Conservation (phyloP, 2,113 vertebrate species). For the Manacus vitellinus region DNA sequence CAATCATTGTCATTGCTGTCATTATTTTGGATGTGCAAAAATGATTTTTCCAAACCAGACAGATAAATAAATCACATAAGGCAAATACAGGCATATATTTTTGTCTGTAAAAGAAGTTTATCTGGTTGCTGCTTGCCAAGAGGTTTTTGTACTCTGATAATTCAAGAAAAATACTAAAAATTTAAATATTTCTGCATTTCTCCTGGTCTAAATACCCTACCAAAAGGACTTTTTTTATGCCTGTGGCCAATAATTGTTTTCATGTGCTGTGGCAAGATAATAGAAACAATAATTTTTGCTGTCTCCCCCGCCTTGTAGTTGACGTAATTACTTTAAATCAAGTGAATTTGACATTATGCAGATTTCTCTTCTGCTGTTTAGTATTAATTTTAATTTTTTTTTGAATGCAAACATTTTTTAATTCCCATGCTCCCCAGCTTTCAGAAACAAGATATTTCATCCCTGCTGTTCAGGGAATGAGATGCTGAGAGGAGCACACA, state of each 20-base stretch:
- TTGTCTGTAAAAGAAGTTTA: background rate
- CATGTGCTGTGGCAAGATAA: background rate
- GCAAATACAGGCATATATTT: background rate
- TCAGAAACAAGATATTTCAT: background rate
- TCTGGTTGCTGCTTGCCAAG: background rate
- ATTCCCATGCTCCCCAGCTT: background rate
- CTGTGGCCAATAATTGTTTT: background rate
- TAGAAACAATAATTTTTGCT: background rate
- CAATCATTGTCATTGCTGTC: background rate
- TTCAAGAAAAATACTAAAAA: background rate
- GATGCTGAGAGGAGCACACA: background rate
- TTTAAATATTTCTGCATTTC: background rate
- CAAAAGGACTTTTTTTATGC: background rate
- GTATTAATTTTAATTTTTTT: background rate
- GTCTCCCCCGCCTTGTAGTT: background rate
- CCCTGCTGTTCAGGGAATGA: background rate
- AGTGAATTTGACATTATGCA: background rate
- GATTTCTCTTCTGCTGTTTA: background rate
- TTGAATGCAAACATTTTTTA: fast-evolving
- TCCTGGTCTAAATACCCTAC: background rate
- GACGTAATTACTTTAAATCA: background rate
- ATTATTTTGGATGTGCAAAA: background rate
- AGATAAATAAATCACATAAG: background rate
- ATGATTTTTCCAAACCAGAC: background rate
- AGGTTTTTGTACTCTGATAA: background rate